phyloP scores from a whole-genome alignment of 2,888 invertebrate species.

The Mayetiola destructor region DNA sequence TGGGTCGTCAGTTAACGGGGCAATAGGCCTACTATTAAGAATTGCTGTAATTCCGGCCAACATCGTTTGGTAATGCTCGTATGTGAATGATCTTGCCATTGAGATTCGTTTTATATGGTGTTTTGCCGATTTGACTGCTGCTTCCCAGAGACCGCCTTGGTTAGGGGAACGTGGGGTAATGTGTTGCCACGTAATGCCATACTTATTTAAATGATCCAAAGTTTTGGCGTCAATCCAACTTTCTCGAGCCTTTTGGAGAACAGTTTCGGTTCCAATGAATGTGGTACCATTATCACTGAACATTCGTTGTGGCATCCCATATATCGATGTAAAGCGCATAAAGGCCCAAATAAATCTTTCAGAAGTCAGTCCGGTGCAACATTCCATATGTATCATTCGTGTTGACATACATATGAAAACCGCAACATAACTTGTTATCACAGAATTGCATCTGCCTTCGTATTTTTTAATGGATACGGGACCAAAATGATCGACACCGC shows the following conservation, averaged over 20 bases:
- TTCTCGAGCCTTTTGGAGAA: background rate
- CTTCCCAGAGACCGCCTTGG: conserved; percentile 26
- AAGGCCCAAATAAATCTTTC: background rate
- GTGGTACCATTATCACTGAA: background rate
- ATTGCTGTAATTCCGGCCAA: background rate
- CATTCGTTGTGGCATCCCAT: background rate
- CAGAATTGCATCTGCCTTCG: background rate
- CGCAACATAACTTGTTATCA: background rate
- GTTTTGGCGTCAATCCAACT: background rate
- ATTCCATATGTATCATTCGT: background rate
- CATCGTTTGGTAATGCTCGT: background rate
- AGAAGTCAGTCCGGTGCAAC: background rate
- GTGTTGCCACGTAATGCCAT: background rate
- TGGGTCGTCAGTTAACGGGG: conserved; percentile 11
- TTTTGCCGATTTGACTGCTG: conserved; percentile 23
- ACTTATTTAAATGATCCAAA: background rate
- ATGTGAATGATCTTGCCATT: background rate
- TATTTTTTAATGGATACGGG: background rate
- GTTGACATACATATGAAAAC: conserved; percentile 1
- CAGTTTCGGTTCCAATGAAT: background rate
- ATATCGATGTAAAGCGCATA: background rate
- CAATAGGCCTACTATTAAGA: conserved; percentile 18
- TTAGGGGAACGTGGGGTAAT: conserved; percentile 20
- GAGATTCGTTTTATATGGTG: conserved; percentile 21
- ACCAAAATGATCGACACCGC: background rate